Evolutionary conservation across 2,888 invertebrate species (phyloP).

Genomic region (Apamea monoglypha): DNA sequence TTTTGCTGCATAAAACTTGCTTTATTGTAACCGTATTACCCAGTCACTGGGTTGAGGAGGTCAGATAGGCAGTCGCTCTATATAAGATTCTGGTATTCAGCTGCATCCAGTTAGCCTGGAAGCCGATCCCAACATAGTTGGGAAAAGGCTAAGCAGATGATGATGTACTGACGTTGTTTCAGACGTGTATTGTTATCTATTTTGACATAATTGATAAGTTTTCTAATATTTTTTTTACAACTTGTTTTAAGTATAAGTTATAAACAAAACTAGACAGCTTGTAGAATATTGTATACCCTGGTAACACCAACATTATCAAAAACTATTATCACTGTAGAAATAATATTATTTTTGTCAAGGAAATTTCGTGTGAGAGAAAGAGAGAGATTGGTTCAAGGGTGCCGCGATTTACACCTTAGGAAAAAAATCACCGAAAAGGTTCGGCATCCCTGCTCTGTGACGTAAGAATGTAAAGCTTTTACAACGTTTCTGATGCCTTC

Average conservation of each 20-base stretch:
- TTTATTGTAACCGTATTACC: too few relatives aligned
- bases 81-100: too few relatives aligned
- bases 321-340: neutral
- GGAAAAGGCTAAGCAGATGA: too few relatives aligned
- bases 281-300: neutral
- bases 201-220: neutral
- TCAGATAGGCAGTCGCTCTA: too few relatives aligned
- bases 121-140: too few relatives aligned
- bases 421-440: neutral
- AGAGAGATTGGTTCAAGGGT: neutral
- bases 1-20: too few relatives aligned
- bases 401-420: too few relatives aligned
- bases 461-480: slow-evolving; percentile 6
- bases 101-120: too few relatives aligned
- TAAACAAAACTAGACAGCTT: neutral
- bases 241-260: neutral
- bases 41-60: too few relatives aligned
- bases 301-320: neutral
- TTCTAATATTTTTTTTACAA: neutral
- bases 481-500: slow-evolving; percentile 18
- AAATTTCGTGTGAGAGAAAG: too few relatives aligned
- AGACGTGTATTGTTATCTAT: neutral
- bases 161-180: too few relatives aligned
- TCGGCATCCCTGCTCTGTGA: slow-evolving; percentile 4
- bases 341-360: neutral